Conservation (phyloP, 2,888 invertebrate species). For the Thyatira batis region DNA sequence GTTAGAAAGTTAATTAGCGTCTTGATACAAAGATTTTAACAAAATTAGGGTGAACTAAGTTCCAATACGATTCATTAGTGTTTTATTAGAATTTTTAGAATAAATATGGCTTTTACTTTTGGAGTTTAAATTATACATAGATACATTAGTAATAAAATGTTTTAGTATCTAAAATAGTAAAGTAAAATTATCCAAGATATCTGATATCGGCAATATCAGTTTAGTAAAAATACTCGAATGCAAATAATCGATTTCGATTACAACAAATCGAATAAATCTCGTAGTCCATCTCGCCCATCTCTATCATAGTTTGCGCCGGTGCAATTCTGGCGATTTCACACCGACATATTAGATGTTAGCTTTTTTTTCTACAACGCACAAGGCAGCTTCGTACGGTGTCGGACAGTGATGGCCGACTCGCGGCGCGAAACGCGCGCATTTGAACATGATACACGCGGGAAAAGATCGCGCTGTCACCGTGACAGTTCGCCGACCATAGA, state of each 20-base stretch:
- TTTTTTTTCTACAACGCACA: slow-evolving; percentile 5
- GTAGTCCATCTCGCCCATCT: slow-evolving; percentile 17
- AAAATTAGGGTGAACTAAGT: too few species aligned
- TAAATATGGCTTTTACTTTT: too few species aligned
- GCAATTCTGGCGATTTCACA: slow-evolving; percentile 71
- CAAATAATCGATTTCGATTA: background rate
- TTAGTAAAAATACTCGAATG: background rate
- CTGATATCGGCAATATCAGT: too few species aligned
- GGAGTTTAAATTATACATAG: too few species aligned
- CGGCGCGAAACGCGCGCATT: slow-evolving; percentile 31
- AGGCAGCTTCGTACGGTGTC: slow-evolving; percentile 16
- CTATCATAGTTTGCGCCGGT: slow-evolving; percentile 12
- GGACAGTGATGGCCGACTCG: slow-evolving; percentile 12
- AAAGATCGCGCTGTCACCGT: slow-evolving; percentile 16
- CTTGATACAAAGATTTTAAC: too few species aligned
- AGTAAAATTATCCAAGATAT: too few species aligned
- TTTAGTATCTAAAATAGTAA: too few species aligned
- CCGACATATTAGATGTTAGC: slow-evolving; percentile 58
- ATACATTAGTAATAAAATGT: too few species aligned
- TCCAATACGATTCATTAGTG: too few species aligned
- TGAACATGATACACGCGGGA: slow-evolving; percentile 35
- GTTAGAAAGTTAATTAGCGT: too few species aligned
- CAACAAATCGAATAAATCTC: background rate
- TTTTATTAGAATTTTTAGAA: too few species aligned
- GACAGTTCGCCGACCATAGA: slow-evolving; percentile 18